These are phyloP conservation scores for Sciaenops ocellatus DNA, from an alignment of 2,797 vertebrate genomes.

Conservation along the genomic window DNA sequence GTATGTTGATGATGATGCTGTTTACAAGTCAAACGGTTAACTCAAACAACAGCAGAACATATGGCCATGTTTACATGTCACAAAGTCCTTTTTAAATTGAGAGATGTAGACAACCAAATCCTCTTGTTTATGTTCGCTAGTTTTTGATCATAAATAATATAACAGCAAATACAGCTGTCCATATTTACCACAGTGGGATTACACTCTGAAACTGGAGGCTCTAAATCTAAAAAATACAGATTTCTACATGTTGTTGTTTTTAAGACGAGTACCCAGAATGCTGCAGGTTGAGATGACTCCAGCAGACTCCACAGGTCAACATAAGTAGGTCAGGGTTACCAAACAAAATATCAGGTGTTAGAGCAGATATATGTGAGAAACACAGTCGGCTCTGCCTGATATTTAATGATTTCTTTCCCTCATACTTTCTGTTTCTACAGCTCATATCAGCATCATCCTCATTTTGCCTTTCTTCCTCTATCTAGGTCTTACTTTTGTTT, in stretches of 20 bases:
- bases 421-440: constrained; percentile 31
- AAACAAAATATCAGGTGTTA: constrained; percentile 23
- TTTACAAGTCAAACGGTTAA: neutral
- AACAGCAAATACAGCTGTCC: no score
- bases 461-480: constrained; percentile 27
- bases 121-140: neutral
- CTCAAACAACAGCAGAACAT: neutral
- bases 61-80: no score
- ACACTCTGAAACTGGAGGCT: no score
- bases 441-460: constrained; percentile 14
- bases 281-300: neutral
- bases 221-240: no score
- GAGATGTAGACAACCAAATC: neutral
- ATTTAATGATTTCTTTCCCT: constrained; percentile 32
- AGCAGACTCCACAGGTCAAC: constrained; percentile 6
- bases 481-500: constrained; percentile 39
- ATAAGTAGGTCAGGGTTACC: constrained; percentile 20
- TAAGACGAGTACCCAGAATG: neutral
- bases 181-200: no score
- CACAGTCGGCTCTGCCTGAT: constrained; percentile 5
- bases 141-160: no score
- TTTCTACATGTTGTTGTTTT: neutral
- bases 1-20: neutral
- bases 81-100: neutral
- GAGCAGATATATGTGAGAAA: neutral